Evolutionary conservation across 2,113 vertebrate species (phyloP), one percentile per base, ranked within the genome.

Genomic region (Brachyhypopomus occidentalis): DNA sequence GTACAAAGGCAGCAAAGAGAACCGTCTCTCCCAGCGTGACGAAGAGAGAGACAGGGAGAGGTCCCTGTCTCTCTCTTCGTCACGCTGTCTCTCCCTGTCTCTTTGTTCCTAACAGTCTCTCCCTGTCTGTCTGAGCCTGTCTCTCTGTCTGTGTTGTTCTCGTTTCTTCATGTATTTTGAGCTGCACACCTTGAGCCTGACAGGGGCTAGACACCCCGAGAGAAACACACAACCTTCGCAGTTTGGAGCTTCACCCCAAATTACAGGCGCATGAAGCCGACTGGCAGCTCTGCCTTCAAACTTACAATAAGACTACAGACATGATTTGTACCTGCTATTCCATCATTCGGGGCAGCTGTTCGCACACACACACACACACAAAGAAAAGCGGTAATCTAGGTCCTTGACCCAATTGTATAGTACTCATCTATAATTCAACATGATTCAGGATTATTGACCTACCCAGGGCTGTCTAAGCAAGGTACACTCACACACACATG

Each of bases 341-440:
- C 58, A 60, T 60, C 58, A 22, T 60, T 22, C 2, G 1, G 7
- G 58, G 5, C 17, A 22, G 58, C 22, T 60, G 5, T 56, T 56
- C 55, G 2, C 38, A 34, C 62, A 63, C 27, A 70, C 52, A 78
- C 36, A 41, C 30, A 59, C 20, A 55, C 38, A 23, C 62, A 63
- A 14, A 70, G 27, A 78, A 55, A 25, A 38, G 73, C 52, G 67
- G 41, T 25, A 48, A 30, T 48, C 52, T 23, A 30, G 56, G 27
- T 69, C 64, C 62, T 73, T 70, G 80, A 84, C 81, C 36, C 20
- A 81, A 55, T 77, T 38, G 1, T 23, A 73, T 71, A 73, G 16
- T 4, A 38, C 58, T 56, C 52, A 56, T 62, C 14, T 45, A 34
- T 71, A 55, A 22, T 22, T 38, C 34, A 56, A 20, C 62, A 75